Evolutionary conservation across 2,888 invertebrate species (phyloP), one percentile per base, ranked within the genome.

Genomic region (Elmis aenea): DNA sequence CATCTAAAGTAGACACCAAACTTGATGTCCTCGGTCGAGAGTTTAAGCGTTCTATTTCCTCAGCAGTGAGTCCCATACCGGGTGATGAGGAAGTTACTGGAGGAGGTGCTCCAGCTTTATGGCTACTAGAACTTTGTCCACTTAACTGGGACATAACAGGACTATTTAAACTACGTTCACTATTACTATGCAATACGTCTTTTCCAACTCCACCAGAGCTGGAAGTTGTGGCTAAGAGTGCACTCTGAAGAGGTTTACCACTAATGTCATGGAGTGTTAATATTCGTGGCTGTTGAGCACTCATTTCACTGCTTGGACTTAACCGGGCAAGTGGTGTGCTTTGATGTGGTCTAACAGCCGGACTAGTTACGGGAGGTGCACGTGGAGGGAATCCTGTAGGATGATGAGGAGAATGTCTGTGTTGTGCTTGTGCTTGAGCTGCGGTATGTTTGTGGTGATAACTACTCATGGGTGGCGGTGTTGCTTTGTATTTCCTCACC

Each of bases 201-300:
- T 89, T 89, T 5, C 87, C 87, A 1, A 87, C 88, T 2, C 87
- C 87, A 1, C 89, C 89, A 0, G 89, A 89, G 55, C 88, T 86
- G 2, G 89, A 91, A 1, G 90, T 88, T 3, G 92, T 91, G 3
- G 91, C 92, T 39, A 93, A 68, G 8, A 93, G 70, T 0, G 92
- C 92, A 52, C 86, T 89, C 62, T 92, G 92, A 28, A 92, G 66
- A 0, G 92, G 92, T 60, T 92, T 92, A 0, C 93, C 93, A 45
- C 92, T 92, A 58, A 93, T 91, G 61, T 93, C 93, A 65, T 92
- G 89, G 18, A 93, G 71, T 0, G 93, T 93, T n/a, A 93, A 70
- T 55, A 94, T 94, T 48, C 93, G 74, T 0, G 93, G 92, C 55
- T 91, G 91, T 61, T 92, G 92, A 5, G 85, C 82, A 51, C 92